These are phyloP conservation scores for Sericinus montela DNA, from an alignment of 2,888 invertebrate species.

Conservation along the genomic window DNA sequence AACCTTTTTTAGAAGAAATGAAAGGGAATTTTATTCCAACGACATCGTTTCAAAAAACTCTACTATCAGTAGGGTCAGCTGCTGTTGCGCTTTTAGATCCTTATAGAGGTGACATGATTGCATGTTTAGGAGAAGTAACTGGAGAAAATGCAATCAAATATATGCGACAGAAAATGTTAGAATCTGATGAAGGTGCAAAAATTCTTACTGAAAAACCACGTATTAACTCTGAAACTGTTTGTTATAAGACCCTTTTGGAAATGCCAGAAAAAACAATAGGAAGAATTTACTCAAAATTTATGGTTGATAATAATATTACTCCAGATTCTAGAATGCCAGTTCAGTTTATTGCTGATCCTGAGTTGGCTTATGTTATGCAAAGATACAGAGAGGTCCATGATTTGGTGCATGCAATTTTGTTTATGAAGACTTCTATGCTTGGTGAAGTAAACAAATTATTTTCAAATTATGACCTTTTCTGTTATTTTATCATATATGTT, in stretches of 20 bases:
- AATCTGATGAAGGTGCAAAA: slow-evolving; percentile 86
- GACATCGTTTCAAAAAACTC: slow-evolving; percentile 84
- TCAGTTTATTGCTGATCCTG: slow-evolving; percentile 92
- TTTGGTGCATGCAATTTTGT: slow-evolving; percentile 92
- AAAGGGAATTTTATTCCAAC: slow-evolving; percentile 81
- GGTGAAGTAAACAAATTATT: slow-evolving; percentile 77
- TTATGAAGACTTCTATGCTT: slow-evolving; percentile 96
- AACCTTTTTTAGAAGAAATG: slow-evolving; percentile 82
- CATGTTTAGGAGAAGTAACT: slow-evolving; percentile 95
- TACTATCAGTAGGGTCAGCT: slow-evolving; percentile 93
- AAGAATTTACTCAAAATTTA: slow-evolving; percentile 90
- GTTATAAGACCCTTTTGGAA: slow-evolving; percentile 83
- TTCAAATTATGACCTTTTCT: not conserved
- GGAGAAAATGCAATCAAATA: slow-evolving; percentile 84
- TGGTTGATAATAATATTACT: slow-evolving; percentile 90
- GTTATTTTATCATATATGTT: no score
- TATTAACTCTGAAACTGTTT: slow-evolving; percentile 90
- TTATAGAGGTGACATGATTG: slow-evolving; percentile 92
- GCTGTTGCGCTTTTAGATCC: slow-evolving; percentile 90
- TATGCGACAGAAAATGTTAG: slow-evolving; percentile 87
- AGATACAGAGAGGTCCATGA: slow-evolving; percentile 98
- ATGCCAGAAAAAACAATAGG: slow-evolving; percentile 92
- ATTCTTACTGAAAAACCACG: slow-evolving; percentile 90
- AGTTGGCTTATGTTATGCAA: slow-evolving; percentile 97
- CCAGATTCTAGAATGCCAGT: slow-evolving; percentile 95